These are phyloP conservation scores for Lochmaea crataegi DNA, from an alignment of 2,888 invertebrate species.

Conservation along the genomic window DNA sequence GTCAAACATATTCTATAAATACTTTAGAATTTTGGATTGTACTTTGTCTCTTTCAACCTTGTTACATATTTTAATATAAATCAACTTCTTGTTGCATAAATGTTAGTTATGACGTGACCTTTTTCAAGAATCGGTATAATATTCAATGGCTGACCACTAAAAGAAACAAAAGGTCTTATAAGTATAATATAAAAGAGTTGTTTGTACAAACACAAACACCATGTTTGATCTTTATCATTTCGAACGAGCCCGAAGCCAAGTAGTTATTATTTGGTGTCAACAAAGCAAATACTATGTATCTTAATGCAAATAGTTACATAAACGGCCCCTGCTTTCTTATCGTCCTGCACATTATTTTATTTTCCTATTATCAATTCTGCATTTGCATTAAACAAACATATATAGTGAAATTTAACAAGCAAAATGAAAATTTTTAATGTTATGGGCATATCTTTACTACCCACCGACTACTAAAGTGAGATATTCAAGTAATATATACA, in stretches of 20 bases:
- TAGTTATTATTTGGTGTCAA: constrained; percentile 35
- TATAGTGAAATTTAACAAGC: constrained; percentile 17
- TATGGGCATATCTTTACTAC: constrained; percentile 19
- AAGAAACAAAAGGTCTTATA: not conserved
- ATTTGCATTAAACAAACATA: constrained; percentile 24
- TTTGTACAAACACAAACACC: not conserved
- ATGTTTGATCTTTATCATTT: constrained; percentile 13
- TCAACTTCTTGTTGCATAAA: not conserved
- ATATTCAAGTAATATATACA: constrained; percentile 18
- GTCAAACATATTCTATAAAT: not conserved
- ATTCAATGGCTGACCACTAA: not conserved
- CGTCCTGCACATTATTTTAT: constrained; percentile 24
- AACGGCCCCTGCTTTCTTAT: constrained; percentile 34
- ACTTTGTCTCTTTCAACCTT: not conserved
- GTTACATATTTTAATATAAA: not conserved
- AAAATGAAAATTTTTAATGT: constrained; percentile 19
- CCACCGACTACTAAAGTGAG: constrained; percentile 24
- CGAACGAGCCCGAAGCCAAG: not conserved
- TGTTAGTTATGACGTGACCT: not conserved
- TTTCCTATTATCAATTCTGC: constrained; percentile 32
- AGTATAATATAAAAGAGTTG: not conserved
- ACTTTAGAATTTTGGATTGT: not conserved
- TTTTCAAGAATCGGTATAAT: not conserved
- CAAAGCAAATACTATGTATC: constrained; percentile 31
- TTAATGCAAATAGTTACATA: constrained; percentile 36